Evolutionary conservation across 2,888 invertebrate genomes (phyloP).

Genomic region (Yponomeuta cagnagella): DNA sequence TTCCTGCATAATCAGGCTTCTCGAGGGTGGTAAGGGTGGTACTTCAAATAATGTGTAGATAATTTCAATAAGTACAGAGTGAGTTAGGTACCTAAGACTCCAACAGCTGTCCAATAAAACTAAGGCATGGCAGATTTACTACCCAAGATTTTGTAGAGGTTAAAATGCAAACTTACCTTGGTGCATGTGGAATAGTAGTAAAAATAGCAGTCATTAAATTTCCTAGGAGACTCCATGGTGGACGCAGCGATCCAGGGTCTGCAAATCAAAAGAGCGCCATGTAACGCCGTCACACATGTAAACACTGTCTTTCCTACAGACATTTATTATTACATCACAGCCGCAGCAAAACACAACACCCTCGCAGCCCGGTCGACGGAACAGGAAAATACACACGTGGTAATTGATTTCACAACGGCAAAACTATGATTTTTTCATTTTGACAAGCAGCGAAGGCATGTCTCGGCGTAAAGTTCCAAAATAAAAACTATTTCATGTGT

Average conservation of each 20-base stretch:
- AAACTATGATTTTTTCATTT: constrained; percentile 56
- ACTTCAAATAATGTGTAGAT: background rate
- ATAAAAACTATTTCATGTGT: constrained; percentile 39
- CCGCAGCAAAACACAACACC: constrained; percentile 31
- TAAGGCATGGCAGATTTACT: background rate
- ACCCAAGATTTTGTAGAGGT: background rate
- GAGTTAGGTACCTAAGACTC: background rate
- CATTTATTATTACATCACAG: constrained; percentile 17
- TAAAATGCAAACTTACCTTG: constrained; percentile 76
- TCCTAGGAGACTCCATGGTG: constrained; percentile 82
- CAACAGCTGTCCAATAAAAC: background rate
- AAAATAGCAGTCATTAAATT: constrained; percentile 92
- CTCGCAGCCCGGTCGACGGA: constrained; percentile 20
- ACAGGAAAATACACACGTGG: constrained; percentile 34
- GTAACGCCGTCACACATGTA: constrained; percentile 35
- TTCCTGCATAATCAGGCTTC: too few relatives aligned
- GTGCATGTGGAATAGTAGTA: constrained; percentile 91
- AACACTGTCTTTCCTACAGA: constrained; percentile 14
- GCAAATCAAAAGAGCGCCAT: constrained; percentile 37
- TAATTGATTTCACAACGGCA: constrained; percentile 33
- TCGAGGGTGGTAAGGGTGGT: too few relatives aligned
- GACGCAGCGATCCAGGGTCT: constrained; percentile 56
- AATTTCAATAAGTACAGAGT: too few relatives aligned
- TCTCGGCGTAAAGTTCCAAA: constrained; percentile 55
- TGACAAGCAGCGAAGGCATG: constrained; percentile 61